These are phyloP conservation scores for Schizopygopsis malacanthus DNA, from an alignment of 2,797 vertebrate genomes.

Conservation along the genomic window DNA sequence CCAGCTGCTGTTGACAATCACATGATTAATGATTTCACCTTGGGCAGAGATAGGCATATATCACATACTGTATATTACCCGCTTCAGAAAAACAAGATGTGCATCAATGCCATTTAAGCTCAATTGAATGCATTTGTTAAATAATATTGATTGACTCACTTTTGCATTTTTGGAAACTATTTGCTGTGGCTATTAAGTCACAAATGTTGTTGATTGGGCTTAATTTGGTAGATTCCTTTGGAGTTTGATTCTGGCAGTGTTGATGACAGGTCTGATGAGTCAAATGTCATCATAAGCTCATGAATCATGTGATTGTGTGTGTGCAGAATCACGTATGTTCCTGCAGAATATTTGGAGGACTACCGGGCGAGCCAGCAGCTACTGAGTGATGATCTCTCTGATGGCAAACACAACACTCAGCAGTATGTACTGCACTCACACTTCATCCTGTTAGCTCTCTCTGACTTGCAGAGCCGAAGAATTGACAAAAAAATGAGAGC, in stretches of 20 bases:
- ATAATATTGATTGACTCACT: neutral
- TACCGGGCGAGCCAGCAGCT: constrained; percentile 82
- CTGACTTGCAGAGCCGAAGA: neutral
- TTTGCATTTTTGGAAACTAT: neutral
- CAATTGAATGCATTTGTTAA: neutral
- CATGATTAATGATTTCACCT: constrained; percentile 61
- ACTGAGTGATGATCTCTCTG: constrained; percentile 71
- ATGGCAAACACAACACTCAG: constrained; percentile 18
- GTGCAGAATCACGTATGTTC: constrained; percentile 91
- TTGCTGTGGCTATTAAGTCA: neutral
- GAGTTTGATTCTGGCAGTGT: constrained; percentile 39
- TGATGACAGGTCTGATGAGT: constrained; percentile 58
- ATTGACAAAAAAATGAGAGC: neutral
- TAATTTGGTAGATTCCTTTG: neutral
- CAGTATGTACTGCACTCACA: constrained; percentile 7
- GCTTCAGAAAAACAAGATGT: constrained; percentile 21
- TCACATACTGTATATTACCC: constrained; percentile 38
- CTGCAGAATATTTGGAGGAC: constrained; percentile 90
- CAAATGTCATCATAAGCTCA: neutral
- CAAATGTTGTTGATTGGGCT: neutral
- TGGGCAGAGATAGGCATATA: constrained; percentile 54
- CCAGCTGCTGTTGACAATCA: constrained; percentile 60
- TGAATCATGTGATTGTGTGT: constrained; percentile 44
- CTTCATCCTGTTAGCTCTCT: neutral
- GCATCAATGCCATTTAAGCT: constrained; percentile 9